phyloP scores from a whole-genome alignment of 2,888 invertebrate species.

The Dryomyza anilis region DNA sequence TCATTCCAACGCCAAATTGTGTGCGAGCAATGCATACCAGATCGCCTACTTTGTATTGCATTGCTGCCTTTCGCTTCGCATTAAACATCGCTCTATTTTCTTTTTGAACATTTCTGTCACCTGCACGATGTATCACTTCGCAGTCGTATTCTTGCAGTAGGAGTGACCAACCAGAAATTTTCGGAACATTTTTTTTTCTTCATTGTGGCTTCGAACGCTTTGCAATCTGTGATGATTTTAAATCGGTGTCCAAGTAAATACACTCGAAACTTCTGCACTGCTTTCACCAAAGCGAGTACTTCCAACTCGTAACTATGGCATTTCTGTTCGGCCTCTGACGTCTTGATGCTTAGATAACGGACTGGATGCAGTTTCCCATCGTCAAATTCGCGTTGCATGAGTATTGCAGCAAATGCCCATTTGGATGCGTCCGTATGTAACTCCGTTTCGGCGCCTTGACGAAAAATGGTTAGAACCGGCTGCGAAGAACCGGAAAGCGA shows the following conservation, averaged over 20 bases:
- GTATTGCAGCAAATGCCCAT: conserved; percentile 24
- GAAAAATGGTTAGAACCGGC: neutral
- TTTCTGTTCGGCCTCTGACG: conserved; percentile 25
- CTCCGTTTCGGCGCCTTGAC: neutral
- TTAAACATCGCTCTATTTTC: neutral
- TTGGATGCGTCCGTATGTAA: neutral
- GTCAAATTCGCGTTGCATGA: conserved; percentile 23
- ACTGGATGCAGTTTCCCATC: conserved; percentile 30
- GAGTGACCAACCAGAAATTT: conserved; percentile 29
- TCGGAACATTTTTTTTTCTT: conserved; percentile 27
- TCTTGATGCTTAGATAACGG: conserved; percentile 30
- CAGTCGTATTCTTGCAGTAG: conserved; percentile 31
- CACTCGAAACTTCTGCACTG: conserved; percentile 36
- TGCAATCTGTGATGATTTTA: conserved; percentile 28
- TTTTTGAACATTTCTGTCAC: conserved; percentile 3
- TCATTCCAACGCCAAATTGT: neutral
- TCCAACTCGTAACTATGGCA: conserved; percentile 39
- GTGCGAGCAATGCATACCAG: neutral
- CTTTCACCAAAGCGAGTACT: conserved; percentile 29
- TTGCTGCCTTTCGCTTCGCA: neutral
- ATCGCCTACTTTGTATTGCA: neutral
- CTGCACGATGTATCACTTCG: conserved; percentile 29
- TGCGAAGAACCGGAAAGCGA: neutral
- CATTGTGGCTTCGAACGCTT: conserved; percentile 29
- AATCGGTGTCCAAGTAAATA: conserved; percentile 36